Base-by-base conservation (phyloP, 1,140 invertebrate genomes). In the Physella acuta region DNA sequence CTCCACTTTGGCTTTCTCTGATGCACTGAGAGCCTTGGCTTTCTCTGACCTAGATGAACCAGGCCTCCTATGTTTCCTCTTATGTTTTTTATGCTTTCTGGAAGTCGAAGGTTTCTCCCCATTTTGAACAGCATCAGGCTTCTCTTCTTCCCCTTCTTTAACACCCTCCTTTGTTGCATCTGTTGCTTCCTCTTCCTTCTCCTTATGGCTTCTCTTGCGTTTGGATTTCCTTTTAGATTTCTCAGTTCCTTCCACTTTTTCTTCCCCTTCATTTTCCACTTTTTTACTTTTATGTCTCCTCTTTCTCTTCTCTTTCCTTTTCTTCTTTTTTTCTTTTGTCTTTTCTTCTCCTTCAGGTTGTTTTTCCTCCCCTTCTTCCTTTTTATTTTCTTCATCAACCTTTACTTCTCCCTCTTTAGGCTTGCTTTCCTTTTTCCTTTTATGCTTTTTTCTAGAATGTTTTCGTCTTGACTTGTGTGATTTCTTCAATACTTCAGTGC, bases 301-400 rank as follows among this genome's bases (percentile, higher is more conserved):
- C 24, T 68, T 67, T 39, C 72, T 71, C 56, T 51, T 53, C 39
- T 73, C 70, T 61, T 69, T 71, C 58, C 71, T 73, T 69, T 71
- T 71, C 33, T 73, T 71, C 52, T 69, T 73, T 44, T 71, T 73
- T 37, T 68, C 59, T 37, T 63, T 70, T 30, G 26, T 69, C 33
- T 64, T 30, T 31, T 66, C 55, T 33, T 71, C 56, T 16, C 52
- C 68, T 37, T 67, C 68, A n/a, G 37, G 26, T 51, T 44, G 44
- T 34, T 64, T 58, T 62, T 65, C 37, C 53, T 64, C 34, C 14
- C 33, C 44, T 51, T 33, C 55, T 61, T 72, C 60, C 66, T 65
- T 56, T 28, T 58, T 51, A 24, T 58, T 59, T 17, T 3, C 52
- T 2, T 64, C 61, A 65, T 72, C 66, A 26, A 28, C 44, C 51